Evolutionary conservation across 2,797 vertebrate genomes (phyloP), one percentile per base, ranked within the genome.

Genomic region (Molossus alvarezi): DNA sequence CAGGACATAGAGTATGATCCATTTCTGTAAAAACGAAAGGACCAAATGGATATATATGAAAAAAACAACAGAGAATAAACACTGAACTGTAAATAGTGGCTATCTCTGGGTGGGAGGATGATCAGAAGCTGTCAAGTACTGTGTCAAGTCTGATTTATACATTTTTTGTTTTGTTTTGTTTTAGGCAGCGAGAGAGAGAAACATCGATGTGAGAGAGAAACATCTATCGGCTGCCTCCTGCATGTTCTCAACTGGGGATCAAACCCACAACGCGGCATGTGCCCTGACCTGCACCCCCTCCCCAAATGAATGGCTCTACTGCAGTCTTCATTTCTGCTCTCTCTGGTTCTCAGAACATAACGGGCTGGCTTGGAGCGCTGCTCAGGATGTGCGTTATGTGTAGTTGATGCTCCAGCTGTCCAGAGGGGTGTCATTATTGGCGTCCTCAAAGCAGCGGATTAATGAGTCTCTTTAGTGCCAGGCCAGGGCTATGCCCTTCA

Each of bases 1-100:
- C 29, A 81, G 9, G 67, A 18, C 6, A 58, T 33, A 75, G 18
- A 62, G 14, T 27, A n/a, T 8, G 53, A 89, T 18, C n/a, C 2
- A 5, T 60, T 92, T 79, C 87, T 89, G 37, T 91, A 65, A 69
- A 89, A 77, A 76, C 37, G 82, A 90, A 91, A 79, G 17, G 51
- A 88, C 25, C 29, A 62, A 53, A 55, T 4, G 12, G 48, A 92
- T 60, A 11, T 12, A 53, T 57, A 25, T 27, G 12, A 9, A 20
- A 21, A 75, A 20, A 13, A 21, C 29, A 84, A 21, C 29, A 84
- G 33, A 60, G 58, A 83, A 86, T 51, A 75, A 80, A 60, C n/a
- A 23, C 77, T 67, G 12, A 53, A 5, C 45, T 62, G 13, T 88
- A 57, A 60, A 23, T 6, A 88, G 5, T 20, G 20, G 23, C 71